Evolutionary conservation across 2,888 invertebrate genomes (phyloP), one percentile per base, ranked within the genome.

Genomic region (Drosophila bunnanda): DNA sequence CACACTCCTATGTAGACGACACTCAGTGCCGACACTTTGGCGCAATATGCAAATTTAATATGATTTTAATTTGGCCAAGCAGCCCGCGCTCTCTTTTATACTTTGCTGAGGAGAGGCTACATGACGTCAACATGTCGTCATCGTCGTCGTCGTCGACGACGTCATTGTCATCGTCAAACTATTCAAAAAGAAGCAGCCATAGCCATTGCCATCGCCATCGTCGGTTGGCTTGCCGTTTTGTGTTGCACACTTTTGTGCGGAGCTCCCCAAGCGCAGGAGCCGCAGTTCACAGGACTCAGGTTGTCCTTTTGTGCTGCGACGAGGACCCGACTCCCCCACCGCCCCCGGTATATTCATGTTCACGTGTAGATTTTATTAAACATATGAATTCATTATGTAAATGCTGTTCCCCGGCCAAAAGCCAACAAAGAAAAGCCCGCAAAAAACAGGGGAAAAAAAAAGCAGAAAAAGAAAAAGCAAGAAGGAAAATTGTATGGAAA

Each of bases 381-480:
- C 89, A 88, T 88, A 88, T 89, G 88, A 88, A 88, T 89, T 89
- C 84, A 89, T 88, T 89, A 88, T 88, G 88, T 78, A 88, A 88
- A 88, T 88, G 75, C 38, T 57, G 56, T 55, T 30, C 32, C 50
- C 50, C 50, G 34, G 41, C 54, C 50, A 32, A 20, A 55, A 44
- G 58, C 46, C 39, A 75, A 73, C 57, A 72, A 62, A 65, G 62
- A 48, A 61, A 58, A 44, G 58, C 46, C 36, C 68, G 71, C 50
- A 72, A 62, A 65, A 61, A 50, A 59, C 66, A 53, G 32, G 10
- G 6, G 0, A 53, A 28, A 55, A 59, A 58, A 48, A 30, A 34
- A 53, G 52, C 43, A 50, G 55, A 39, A 13, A 65, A 62, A 62
- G 57, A 48, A 64, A 68, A 53, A 58, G 28, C 52, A 48, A 34